Evolutionary conservation across 2,888 invertebrate genomes (phyloP).

Genomic region (Metacarcinus magister): DNA sequence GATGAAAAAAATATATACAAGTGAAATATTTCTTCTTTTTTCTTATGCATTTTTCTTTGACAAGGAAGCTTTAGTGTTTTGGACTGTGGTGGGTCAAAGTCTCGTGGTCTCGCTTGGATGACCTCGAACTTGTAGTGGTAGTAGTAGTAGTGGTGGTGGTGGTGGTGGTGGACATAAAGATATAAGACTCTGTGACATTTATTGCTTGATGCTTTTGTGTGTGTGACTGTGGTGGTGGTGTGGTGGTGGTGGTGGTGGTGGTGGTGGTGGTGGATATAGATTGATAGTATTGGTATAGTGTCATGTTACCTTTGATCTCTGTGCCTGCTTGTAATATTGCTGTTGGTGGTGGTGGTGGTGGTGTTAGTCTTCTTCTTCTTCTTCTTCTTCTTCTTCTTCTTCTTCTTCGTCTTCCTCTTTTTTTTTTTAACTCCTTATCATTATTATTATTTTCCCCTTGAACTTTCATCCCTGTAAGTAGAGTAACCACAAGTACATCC

Average conservation of each 20-base stretch:
- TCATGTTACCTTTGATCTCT: background rate
- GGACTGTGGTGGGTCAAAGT: background rate
- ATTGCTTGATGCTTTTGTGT: background rate
- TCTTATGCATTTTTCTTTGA: background rate
- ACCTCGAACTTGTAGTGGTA: background rate
- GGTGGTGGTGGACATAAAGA: background rate
- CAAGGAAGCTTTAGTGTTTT: background rate
- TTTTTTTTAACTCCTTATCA: background rate
- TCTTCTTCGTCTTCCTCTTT: background rate
- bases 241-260: background rate
- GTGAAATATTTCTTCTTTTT: background rate
- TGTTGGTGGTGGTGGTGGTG: too few relatives aligned
- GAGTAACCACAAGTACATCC: background rate
- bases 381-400: background rate
- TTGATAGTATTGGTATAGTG: background rate
- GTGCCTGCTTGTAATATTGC: background rate
- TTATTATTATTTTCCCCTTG: too few relatives aligned
- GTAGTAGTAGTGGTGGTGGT: background rate
- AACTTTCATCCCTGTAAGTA: background rate
- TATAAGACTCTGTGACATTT: background rate
- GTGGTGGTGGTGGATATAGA: background rate
- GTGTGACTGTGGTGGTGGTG: background rate
- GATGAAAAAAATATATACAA: background rate
- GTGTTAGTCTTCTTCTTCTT: background rate
- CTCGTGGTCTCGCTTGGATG: background rate